Conservation (phyloP, 2,113 vertebrate genomes). For the Rhinichthys klamathensis region DNA sequence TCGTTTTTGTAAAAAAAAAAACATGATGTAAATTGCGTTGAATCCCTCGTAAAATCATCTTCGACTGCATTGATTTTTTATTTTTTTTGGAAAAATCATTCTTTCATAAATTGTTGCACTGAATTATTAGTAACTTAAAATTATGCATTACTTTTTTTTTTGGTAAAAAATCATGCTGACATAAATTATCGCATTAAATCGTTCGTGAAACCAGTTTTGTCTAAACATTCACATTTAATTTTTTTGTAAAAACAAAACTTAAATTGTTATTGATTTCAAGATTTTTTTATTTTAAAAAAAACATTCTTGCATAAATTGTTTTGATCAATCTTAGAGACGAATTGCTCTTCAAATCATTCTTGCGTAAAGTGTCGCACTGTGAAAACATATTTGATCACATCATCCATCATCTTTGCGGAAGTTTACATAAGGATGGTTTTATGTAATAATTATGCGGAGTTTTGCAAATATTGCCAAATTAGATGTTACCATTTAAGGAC, state of each 20-base stretch:
- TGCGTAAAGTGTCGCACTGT: background rate
- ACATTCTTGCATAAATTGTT: background rate
- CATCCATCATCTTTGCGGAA: background rate
- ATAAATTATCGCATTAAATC: background rate
- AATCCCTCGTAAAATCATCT: background rate
- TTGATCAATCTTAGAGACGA: background rate
- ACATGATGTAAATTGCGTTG: background rate
- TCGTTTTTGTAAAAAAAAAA: background rate
- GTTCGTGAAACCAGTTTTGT: background rate
- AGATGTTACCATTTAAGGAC: background rate
- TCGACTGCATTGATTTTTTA: background rate
- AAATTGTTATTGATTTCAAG: too few relatives aligned
- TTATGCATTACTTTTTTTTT: background rate
- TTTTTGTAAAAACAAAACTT: too few relatives aligned
- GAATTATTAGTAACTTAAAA: background rate
- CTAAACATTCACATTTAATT: background rate
- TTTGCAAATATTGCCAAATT: background rate
- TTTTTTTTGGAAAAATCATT: too few relatives aligned
- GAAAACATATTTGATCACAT: background rate
- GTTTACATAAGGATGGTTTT: background rate
- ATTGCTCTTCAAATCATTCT: background rate
- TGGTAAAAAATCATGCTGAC: background rate
- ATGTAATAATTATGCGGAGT: background rate
- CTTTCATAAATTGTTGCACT: too few relatives aligned
- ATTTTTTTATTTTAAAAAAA: background rate